Conservation (phyloP, 2,888 invertebrate genomes). For the Melitaea athalia region DNA sequence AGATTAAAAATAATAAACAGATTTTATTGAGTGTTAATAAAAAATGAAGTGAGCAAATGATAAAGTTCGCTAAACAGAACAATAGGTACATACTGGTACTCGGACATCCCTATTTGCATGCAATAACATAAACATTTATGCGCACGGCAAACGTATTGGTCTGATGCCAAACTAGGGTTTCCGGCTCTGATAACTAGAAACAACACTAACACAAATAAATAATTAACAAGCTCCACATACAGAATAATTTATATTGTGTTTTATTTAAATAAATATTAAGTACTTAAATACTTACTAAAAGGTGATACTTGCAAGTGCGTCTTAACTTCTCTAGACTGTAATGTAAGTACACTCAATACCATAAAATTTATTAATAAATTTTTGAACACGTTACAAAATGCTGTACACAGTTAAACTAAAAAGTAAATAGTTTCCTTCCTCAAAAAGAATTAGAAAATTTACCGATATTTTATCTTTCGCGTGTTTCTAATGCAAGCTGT, state of each 20-base stretch:
- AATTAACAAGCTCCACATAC: constrained; percentile 30
- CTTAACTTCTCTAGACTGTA: too few relatives aligned
- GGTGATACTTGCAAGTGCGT: background rate
- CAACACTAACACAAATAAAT: constrained; percentile 39
- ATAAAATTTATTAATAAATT: too few relatives aligned
- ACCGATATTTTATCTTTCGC: too few relatives aligned
- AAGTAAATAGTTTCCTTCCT: too few relatives aligned
- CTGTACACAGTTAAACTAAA: too few relatives aligned
- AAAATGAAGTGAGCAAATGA: constrained; percentile 2
- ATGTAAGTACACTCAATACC: too few relatives aligned
- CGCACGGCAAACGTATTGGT: constrained; percentile 37
- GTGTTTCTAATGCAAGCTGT: too few relatives aligned
- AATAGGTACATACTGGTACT: constrained; percentile 19
- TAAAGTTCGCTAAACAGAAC: constrained; percentile 9
- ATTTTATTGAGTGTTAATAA: background rate
- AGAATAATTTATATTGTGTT: constrained; percentile 11
- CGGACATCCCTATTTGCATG: constrained; percentile 35
- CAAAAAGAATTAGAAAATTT: too few relatives aligned
- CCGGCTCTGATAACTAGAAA: constrained; percentile 40
- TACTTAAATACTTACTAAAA: background rate
- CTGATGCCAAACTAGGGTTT: constrained; percentile 43
- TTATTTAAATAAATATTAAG: constrained; percentile 4
- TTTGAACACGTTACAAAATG: too few relatives aligned
- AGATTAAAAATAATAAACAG: background rate
- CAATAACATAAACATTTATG: constrained; percentile 40